These are phyloP conservation scores for Pygmarrhopalites habei DNA, from an alignment of 1,140 invertebrate genomes.

Conservation along the genomic window DNA sequence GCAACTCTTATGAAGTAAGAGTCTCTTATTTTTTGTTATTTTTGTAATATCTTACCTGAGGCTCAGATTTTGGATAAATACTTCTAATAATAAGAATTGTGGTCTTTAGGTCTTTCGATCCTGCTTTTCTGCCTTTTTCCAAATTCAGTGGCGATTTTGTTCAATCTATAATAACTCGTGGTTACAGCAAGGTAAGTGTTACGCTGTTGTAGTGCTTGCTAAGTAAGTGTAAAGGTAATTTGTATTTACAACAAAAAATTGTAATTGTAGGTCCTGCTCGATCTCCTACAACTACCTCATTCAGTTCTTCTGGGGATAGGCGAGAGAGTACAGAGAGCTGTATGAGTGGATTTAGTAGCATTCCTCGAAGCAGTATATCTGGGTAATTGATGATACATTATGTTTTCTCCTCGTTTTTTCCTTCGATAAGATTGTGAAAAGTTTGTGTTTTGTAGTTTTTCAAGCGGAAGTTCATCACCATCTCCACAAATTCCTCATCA, in stretches of 20 bases:
- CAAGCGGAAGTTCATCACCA: slow-evolving; percentile 35
- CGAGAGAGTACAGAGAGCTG: slow-evolving; percentile 39
- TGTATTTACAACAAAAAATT: no score
- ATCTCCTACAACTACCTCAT: slow-evolving; percentile 32
- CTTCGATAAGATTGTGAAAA: no score
- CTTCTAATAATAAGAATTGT: no score
- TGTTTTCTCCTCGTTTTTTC: no score
- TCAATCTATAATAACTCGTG: no score
- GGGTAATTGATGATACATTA: no score
- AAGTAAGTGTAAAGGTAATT: no score
- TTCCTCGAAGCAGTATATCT: slow-evolving; percentile 35
- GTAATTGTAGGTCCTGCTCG: slow-evolving; percentile 30
- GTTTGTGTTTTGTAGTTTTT: no score
- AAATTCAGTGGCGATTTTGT: slow-evolving; percentile 40
- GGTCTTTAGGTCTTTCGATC: slow-evolving; percentile 38
- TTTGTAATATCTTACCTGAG: neutral
- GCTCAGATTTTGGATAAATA: no score
- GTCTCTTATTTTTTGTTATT: neutral
- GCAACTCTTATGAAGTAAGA: slow-evolving; percentile 36
- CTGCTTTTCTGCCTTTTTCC: slow-evolving; percentile 40
- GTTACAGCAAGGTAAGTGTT: no score
- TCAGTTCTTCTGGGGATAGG: slow-evolving; percentile 31
- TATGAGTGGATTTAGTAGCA: slow-evolving; percentile 33
- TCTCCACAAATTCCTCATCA: slow-evolving; percentile 22
- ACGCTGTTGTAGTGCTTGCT: no score